A percentile compares a stretch with the other conserved stretches of the same genome.
phyloP scores from a whole-genome alignment of 2,113 vertebrate genomes.

The Pelecanus crispus region DNA sequence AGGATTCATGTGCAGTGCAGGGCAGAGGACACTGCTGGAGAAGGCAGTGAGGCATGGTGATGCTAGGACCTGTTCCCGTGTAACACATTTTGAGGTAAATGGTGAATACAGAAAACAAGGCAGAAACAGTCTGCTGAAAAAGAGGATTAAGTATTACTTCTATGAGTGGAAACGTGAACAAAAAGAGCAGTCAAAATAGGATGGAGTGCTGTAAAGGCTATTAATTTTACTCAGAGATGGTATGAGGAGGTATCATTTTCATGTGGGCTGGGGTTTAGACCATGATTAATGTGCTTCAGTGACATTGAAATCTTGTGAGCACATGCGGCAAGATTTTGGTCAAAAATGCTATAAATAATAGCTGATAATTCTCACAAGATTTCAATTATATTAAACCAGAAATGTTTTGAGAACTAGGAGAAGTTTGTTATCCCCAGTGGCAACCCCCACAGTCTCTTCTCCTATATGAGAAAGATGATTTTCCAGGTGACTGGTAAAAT shows the following conservation, averaged over 20 bases:
- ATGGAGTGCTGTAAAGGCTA: not conserved
- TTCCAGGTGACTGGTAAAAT: not conserved
- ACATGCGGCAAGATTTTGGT: not conserved
- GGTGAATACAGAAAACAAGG: not conserved
- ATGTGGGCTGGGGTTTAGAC: not conserved
- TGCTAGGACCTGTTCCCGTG: not conserved
- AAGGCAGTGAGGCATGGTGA: not conserved
- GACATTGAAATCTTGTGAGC: not conserved
- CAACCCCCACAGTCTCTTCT: not conserved
- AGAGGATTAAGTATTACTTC: not conserved
- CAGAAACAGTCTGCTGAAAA: not conserved
- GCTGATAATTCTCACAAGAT: not conserved
- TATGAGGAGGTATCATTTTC: not conserved
- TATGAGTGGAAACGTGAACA: not conserved
- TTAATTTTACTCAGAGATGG: not conserved
- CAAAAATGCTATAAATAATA: not conserved
- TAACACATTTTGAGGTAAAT: not conserved
- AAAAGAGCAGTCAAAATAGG: not conserved
- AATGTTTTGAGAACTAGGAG: not conserved
- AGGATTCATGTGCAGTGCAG: not conserved
- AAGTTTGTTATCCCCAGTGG: not conserved
- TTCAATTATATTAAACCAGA: not conserved
- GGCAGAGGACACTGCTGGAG: not conserved
- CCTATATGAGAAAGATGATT: not conserved
- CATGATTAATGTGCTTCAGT: not conserved